phyloP scores from a whole-genome alignment of 2,797 vertebrate genomes.

The Sebastes flavidus region DNA sequence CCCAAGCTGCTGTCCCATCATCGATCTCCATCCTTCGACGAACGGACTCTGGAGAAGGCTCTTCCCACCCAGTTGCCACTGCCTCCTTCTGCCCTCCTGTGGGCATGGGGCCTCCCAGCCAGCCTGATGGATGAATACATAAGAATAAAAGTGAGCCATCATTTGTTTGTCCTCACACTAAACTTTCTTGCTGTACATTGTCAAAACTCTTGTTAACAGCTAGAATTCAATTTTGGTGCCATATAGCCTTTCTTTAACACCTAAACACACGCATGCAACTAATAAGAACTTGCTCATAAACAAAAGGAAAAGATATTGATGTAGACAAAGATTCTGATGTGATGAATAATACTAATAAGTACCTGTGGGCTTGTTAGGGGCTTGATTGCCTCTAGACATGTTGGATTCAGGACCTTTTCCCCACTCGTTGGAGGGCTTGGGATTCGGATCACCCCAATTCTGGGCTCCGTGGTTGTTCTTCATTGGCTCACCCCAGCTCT shows the following conservation, averaged over 20 bases:
- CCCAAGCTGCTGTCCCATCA: constrained; percentile 97
- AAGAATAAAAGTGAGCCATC: neutral
- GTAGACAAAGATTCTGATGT: neutral
- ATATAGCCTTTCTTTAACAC: neutral
- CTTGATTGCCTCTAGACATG: constrained; percentile 84
- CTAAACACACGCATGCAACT: neutral
- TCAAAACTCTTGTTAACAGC: neutral
- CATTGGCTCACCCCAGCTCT: constrained; percentile 86
- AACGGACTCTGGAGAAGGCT: constrained; percentile 95
- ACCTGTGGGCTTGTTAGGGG: constrained; percentile 84
- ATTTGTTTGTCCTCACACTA: neutral
- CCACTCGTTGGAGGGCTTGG: constrained; percentile 88
- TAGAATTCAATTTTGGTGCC: neutral
- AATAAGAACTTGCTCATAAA: neutral
- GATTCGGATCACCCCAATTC: constrained; percentile 87
- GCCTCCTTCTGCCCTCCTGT: constrained; percentile 86
- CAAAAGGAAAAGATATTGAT: neutral
- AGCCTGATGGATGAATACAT: constrained; percentile 76
- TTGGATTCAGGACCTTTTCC: constrained; percentile 84
- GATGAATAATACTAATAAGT: neutral
- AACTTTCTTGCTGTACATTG: neutral
- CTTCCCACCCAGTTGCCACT: constrained; percentile 93
- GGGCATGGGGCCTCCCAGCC: constrained; percentile 91
- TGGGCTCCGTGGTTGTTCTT: constrained; percentile 85
- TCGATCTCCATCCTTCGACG: constrained; percentile 97